Conservation (phyloP, 1,140 invertebrate species). For the Platorchestia sp. region DNA sequence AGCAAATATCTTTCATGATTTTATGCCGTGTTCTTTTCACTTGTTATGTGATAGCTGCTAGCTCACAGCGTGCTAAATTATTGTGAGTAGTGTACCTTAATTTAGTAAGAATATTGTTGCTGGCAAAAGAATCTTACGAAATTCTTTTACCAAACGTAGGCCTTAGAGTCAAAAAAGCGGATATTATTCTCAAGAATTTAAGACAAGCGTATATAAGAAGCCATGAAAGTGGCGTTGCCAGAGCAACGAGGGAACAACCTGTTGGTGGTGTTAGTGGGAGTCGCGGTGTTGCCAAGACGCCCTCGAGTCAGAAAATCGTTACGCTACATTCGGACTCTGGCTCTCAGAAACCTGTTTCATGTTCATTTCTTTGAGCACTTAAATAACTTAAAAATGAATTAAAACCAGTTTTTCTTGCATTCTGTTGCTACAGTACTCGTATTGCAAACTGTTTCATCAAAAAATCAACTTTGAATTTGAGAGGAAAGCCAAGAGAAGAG, state of each 20-base stretch:
- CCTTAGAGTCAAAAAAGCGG: neutral
- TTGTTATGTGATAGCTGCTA: neutral
- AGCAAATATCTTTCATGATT: neutral
- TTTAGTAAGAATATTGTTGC: neutral
- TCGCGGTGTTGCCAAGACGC: neutral
- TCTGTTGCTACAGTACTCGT: neutral
- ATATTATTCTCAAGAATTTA: neutral
- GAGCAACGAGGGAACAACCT: constrained; percentile 36
- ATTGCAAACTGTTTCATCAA: neutral
- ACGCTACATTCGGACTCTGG: neutral
- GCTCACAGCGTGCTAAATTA: neutral
- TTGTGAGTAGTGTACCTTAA: neutral
- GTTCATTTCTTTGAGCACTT: neutral
- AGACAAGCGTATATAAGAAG: neutral
- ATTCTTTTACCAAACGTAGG: neutral
- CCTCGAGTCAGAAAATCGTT: constrained; percentile 10
- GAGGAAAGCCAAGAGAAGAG: neutral
- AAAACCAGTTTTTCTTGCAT: neutral
- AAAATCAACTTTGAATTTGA: neutral
- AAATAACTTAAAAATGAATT: neutral
- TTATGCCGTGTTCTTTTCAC: neutral
- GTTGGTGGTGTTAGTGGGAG: constrained; percentile 41
- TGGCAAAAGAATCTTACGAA: neutral
- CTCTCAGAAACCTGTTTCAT: neutral
- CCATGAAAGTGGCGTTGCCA: constrained; percentile 49